phyloP scores from a whole-genome alignment of 2,113 vertebrate genomes.

The Phyllopteryx taeniolatus region DNA sequence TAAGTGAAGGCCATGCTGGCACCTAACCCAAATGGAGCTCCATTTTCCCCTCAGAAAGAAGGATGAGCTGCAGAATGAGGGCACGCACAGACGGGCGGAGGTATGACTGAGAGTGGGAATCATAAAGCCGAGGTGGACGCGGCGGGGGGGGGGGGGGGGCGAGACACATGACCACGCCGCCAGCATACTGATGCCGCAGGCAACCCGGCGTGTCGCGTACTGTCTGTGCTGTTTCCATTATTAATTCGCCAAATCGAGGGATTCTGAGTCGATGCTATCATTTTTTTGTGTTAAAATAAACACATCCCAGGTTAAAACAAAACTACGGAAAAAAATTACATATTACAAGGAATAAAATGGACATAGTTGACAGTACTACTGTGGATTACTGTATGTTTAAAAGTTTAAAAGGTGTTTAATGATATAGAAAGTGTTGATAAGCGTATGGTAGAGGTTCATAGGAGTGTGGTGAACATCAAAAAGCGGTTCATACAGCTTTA shows the following conservation, averaged over 20 bases:
- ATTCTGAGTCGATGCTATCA: neutral
- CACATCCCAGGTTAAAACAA: no score
- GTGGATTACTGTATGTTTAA: no score
- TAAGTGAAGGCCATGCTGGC: constrained; percentile 5
- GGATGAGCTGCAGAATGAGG: constrained; percentile 19
- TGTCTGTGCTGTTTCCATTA: neutral
- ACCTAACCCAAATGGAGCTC: constrained; percentile 7
- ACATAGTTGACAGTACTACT: no score
- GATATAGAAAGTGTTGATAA: no score
- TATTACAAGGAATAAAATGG: no score
- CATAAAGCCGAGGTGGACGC: constrained; percentile 43
- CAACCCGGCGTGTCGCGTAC: constrained; percentile 38
- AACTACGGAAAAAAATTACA: no score
- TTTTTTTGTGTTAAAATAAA: no score
- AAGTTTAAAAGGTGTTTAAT: no score
- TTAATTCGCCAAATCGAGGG: neutral
- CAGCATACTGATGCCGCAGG: constrained; percentile 69
- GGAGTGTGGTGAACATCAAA: no score
- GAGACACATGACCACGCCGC: constrained; percentile 54
- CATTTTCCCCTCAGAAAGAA: constrained; percentile 20
- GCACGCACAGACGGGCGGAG: constrained; percentile 38
- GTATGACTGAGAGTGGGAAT: constrained; percentile 38
- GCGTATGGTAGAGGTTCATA: no score
- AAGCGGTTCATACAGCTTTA: no score
- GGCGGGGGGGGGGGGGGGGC: constrained; percentile 22